Evolutionary conservation across 2,888 invertebrate genomes (phyloP).

Genomic region (Achlya flavicornis): DNA sequence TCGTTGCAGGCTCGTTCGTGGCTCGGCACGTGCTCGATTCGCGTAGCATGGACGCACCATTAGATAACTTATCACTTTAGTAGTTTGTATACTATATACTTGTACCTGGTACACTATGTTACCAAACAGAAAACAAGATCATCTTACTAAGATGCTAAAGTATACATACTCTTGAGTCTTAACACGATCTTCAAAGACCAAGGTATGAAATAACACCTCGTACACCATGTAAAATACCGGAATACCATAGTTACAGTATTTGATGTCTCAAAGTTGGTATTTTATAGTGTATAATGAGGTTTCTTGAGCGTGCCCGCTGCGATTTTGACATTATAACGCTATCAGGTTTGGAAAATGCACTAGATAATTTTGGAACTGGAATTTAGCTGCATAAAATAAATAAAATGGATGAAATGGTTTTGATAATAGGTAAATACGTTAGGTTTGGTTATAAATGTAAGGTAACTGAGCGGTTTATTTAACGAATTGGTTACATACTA

Average conservation of each 20-base stretch:
- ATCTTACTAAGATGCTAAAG: no score
- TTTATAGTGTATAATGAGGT: slow-evolving; percentile 14
- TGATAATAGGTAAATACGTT: no score
- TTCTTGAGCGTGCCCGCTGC: neutral
- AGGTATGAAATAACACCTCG: neutral
- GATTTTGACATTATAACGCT: neutral
- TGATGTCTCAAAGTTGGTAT: slow-evolving; percentile 16
- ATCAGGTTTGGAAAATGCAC: neutral
- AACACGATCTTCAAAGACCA: neutral
- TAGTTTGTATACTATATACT: no score
- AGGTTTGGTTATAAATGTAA: no score
- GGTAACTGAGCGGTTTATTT: no score
- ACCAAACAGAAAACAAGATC: no score
- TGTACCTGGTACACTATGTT: no score
- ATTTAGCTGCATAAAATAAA: neutral
- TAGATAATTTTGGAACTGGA: neutral
- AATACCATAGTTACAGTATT: slow-evolving; percentile 6
- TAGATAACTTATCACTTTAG: no score
- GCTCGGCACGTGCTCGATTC: no score
- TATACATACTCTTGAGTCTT: neutral
- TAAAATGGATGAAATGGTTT: neutral
- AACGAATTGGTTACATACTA: no score
- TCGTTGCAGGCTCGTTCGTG: no score
- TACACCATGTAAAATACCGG: slow-evolving; percentile 6
- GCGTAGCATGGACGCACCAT: no score